These are phyloP conservation scores for Dallia pectoralis DNA, from an alignment of 2,797 vertebrate genomes.

Conservation along the genomic window DNA sequence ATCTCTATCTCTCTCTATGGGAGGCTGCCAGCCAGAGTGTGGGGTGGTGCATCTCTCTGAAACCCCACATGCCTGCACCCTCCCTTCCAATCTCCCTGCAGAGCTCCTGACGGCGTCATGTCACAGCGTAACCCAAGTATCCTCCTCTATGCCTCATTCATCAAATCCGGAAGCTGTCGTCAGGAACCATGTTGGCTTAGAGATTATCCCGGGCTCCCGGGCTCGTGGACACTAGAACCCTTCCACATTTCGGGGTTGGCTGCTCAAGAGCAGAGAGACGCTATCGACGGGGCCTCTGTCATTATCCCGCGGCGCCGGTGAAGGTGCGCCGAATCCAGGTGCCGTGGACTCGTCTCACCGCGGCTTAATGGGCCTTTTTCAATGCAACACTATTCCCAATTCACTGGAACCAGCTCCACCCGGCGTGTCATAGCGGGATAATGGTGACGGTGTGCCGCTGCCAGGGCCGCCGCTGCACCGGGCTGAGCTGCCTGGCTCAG, in stretches of 20 bases:
- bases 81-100: not conserved
- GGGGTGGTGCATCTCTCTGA: not conserved
- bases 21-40: not conserved
- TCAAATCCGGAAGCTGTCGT: constrained; percentile 32
- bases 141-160: constrained; percentile 11
- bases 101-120: too few species aligned
- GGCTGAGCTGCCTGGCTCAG: not conserved
- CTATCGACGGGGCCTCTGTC: constrained; percentile 11
- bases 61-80: not conserved
- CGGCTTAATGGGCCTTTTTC: constrained; percentile 26
- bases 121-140: too few species aligned
- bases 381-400: constrained; percentile 13
- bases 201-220: constrained; percentile 23
- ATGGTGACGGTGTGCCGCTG: not conserved
- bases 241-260: not conserved
- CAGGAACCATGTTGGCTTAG: constrained; percentile 23
- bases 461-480: not conserved
- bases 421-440: not conserved
- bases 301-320: not conserved
- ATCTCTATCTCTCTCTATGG: not conserved
- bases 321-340: not conserved
- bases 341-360: not conserved
- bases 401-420: not conserved
- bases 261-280: constrained; percentile 8
- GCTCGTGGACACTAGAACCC: too few species aligned